Conservation (phyloP, 2,888 invertebrate genomes). For the Tridacna crocea region DNA sequence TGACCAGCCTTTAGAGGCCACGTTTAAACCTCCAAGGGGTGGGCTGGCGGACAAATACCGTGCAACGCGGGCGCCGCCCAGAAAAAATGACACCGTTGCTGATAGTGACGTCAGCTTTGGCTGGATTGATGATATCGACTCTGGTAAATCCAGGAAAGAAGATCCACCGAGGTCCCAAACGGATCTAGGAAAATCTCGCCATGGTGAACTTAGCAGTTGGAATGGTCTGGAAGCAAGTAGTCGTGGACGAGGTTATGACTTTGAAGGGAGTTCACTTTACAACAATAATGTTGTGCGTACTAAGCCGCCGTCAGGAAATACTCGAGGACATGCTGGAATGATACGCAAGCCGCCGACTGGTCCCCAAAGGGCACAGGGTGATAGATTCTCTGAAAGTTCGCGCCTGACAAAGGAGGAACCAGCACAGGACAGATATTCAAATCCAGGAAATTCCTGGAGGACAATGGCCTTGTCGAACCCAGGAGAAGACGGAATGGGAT, state of each 20-base stretch:
- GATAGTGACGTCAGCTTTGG: conserved; percentile 18
- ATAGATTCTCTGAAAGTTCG: too few species aligned
- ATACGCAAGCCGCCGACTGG: neutral
- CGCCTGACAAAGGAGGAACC: neutral
- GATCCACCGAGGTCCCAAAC: neutral
- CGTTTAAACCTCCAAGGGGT: conserved; percentile 7
- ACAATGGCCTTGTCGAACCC: neutral
- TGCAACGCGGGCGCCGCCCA: neutral
- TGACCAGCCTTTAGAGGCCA: neutral
- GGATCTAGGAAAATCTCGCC: conserved; percentile 20
- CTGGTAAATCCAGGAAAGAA: neutral
- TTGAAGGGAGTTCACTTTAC: neutral
- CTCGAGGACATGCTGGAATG: neutral
- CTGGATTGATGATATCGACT: conserved; percentile 11
- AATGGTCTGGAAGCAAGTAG: neutral
- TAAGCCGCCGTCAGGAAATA: conserved; percentile 10
- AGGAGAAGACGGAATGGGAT: neutral
- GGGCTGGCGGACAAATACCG: conserved; percentile 6
- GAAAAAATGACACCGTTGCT: neutral
- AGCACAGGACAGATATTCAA: neutral
- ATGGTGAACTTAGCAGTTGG: neutral
- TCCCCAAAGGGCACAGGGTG: neutral
- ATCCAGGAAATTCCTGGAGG: neutral
- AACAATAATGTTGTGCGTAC: neutral
- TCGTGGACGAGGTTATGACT: neutral